Evolutionary conservation across 2,797 vertebrate species (phyloP).

Genomic region (Podarcis lilfordi): DNA sequence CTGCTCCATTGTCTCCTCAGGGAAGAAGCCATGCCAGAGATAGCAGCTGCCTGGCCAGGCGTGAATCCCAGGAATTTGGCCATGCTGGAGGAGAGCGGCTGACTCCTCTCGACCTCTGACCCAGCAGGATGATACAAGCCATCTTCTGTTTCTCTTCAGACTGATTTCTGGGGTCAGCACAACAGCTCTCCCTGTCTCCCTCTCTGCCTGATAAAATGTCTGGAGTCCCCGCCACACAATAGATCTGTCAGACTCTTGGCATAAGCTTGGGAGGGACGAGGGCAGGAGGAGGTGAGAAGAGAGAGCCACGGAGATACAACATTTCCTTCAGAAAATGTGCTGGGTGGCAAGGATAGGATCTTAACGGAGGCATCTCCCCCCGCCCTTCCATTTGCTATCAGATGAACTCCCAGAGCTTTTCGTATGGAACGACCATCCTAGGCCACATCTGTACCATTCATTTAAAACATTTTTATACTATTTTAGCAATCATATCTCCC

Average conservation of each 20-base stretch:
- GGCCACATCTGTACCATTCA: too few relatives aligned
- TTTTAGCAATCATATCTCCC: too few relatives aligned
- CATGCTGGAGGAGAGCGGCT: conserved; percentile 75
- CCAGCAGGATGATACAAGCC: conserved; percentile 80
- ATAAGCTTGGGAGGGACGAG: not conserved
- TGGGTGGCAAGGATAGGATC: not conserved
- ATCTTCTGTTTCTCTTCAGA: conserved; percentile 86
- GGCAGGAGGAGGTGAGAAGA: not conserved
- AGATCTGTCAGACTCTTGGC: conserved; percentile 51
- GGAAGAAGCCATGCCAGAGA: not conserved
- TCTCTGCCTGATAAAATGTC: conserved; percentile 64
- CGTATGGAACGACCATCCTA: not conserved
- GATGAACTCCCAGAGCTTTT: not conserved
- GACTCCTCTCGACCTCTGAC: conserved; percentile 83
- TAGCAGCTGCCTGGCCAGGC: conserved; percentile 83
- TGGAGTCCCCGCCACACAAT: conserved; percentile 75
- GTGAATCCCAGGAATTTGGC: conserved; percentile 80
- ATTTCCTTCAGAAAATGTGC: not conserved
- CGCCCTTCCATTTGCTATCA: not conserved
- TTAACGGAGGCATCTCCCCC: not conserved
- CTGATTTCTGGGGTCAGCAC: conserved; percentile 81
- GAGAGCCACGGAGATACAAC: fast-evolving
- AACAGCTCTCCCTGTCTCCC: conserved; percentile 61
- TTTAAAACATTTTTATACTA: too few relatives aligned
- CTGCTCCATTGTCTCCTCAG: not conserved